Evolutionary conservation across 2,113 vertebrate genomes (phyloP).

Genomic region (Indicator maculatus): DNA sequence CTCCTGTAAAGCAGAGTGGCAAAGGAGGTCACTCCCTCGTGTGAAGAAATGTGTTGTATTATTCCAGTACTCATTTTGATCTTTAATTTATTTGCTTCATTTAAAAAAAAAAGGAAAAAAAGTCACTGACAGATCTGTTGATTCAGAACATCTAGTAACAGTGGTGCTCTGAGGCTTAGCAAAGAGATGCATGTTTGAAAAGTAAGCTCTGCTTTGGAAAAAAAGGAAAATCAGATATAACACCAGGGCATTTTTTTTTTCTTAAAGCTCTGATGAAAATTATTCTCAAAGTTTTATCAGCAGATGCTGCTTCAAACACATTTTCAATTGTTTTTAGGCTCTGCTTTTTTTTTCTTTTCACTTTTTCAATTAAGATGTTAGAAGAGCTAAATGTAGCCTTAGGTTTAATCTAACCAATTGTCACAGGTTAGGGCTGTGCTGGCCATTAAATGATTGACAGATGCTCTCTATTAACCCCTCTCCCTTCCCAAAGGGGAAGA

Average conservation of each 20-base stretch:
- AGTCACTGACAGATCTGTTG: not conserved
- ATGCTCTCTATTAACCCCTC: no score
- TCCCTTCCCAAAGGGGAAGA: no score
- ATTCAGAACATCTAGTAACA: not conserved
- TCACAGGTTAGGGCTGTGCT: no score
- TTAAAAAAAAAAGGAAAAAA: not conserved
- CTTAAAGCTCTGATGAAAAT: not conserved
- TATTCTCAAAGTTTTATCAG: not conserved
- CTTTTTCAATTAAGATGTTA: not conserved
- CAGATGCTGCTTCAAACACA: not conserved
- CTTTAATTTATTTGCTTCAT: slow-evolving; percentile 60
- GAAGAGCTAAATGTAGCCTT: not conserved
- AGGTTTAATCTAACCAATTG: not conserved
- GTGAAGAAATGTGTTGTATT: slow-evolving; percentile 35
- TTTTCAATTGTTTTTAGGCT: not conserved
- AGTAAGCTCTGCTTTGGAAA: slow-evolving; percentile 8
- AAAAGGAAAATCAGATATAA: not conserved
- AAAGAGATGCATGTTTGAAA: slow-evolving; percentile 18
- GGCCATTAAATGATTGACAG: no score
- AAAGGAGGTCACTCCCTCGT: slow-evolving; percentile 30
- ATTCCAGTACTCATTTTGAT: slow-evolving; percentile 49
- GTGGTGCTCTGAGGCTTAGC: slow-evolving; percentile 25
- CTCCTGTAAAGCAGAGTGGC: slow-evolving; percentile 28
- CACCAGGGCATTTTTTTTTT: not conserved
- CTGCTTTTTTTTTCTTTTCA: not conserved